These are phyloP conservation scores for Poeciliopsis turneri DNA, from an alignment of 2,797 vertebrate genomes.

Conservation along the genomic window DNA sequence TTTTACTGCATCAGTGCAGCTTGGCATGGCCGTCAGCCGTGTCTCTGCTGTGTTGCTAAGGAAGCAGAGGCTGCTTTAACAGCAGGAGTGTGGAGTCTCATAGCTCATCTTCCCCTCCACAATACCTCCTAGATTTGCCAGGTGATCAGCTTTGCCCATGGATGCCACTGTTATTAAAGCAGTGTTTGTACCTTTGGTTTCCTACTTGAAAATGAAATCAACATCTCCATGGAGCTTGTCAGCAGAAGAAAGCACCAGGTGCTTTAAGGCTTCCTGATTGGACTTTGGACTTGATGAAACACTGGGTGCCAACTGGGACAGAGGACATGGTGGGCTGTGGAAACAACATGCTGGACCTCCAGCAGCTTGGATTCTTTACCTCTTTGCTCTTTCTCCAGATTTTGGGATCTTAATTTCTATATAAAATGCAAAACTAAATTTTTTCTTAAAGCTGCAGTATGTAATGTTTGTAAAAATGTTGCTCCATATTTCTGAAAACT, in stretches of 20 bases:
- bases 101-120: background rate
- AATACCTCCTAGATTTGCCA: background rate
- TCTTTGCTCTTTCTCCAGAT: background rate
- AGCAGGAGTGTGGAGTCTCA: background rate
- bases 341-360: background rate
- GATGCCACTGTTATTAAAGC: background rate
- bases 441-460: background rate
- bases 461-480: too few species aligned
- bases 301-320: background rate
- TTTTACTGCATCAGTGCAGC: constrained; percentile 2
- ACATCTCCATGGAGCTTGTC: background rate
- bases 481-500: too few species aligned
- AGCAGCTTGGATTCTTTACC: background rate
- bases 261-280: background rate
- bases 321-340: background rate
- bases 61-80: background rate
- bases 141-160: background rate
- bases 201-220: background rate
- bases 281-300: background rate
- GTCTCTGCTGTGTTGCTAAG: background rate
- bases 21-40: background rate
- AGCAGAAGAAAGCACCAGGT: background rate
- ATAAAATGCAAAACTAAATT: background rate
- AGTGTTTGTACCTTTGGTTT: background rate
- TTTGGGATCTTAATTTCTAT: background rate